Evolutionary conservation across 30 jellyfish, hydroid and myxozoan genomes (phyloP).

Genomic region (Pelagia noctiluca): DNA sequence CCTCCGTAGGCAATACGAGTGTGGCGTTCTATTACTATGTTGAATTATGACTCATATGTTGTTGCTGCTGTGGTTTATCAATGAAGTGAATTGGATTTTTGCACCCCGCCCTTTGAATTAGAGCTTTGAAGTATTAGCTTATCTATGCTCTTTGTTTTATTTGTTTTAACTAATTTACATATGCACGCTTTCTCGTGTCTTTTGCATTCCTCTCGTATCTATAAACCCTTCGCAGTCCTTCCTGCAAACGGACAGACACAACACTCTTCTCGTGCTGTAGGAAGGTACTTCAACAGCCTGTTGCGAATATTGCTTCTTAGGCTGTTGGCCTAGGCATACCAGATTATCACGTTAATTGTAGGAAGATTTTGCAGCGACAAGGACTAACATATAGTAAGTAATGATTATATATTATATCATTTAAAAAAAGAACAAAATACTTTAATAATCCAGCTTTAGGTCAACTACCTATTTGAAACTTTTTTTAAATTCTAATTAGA

Average conservation of each 20-base stretch:
- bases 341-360: neutral
- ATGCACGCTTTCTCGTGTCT: constrained; percentile 1
- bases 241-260: neutral
- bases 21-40: too few species aligned
- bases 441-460: too few species aligned
- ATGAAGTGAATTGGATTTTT: neutral
- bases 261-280: neutral
- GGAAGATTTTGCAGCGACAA: neutral
- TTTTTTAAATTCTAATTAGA: neutral
- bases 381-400: neutral
- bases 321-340: neutral
- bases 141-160: neutral
- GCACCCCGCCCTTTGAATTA: neutral
- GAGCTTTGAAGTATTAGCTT: neutral
- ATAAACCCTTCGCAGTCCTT: neutral
- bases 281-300: neutral
- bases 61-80: too few species aligned
- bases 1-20: too few species aligned
- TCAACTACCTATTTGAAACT: neutral
- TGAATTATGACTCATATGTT: too few species aligned
- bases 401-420: too few species aligned
- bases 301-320: neutral
- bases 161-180: neutral
- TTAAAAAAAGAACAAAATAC: too few species aligned
- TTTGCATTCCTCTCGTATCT: neutral